These are phyloP conservation scores for Molossus alvarezi DNA, from an alignment of 2,797 vertebrate species.

Conservation along the genomic window DNA sequence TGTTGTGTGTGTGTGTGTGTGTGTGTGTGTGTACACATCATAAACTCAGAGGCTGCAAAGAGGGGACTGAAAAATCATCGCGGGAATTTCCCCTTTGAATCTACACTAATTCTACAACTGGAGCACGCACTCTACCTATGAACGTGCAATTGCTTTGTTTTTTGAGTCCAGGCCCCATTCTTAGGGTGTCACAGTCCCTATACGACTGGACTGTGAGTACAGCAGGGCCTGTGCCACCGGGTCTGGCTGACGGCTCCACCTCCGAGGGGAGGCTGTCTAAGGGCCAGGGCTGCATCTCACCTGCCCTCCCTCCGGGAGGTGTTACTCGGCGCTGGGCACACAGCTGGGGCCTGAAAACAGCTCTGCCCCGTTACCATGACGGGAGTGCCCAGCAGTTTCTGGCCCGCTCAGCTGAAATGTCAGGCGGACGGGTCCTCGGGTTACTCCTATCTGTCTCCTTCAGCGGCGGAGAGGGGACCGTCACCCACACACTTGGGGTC, in stretches of 20 bases:
- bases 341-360: neutral
- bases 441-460: neutral
- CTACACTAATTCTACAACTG: neutral
- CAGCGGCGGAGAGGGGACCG: neutral
- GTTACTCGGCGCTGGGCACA: accelerated
- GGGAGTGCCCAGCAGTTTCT: neutral
- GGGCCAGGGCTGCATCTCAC: neutral
- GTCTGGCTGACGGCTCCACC: accelerated
- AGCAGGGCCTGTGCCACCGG: neutral
- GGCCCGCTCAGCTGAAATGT: neutral
- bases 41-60: neutral
- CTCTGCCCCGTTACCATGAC: neutral
- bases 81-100: neutral
- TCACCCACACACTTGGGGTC: neutral
- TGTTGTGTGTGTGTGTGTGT: neutral
- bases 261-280: neutral
- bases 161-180: neutral
- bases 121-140: neutral
- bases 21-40: neutral
- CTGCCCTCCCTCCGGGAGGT: neutral
- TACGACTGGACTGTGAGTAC: too few relatives aligned
- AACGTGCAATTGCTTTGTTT: neutral
- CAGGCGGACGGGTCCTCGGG: neutral
- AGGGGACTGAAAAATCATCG: neutral
- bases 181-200: accelerated